phyloP scores from a whole-genome alignment of 1,140 invertebrate species.

The Helicoverpa zea region DNA sequence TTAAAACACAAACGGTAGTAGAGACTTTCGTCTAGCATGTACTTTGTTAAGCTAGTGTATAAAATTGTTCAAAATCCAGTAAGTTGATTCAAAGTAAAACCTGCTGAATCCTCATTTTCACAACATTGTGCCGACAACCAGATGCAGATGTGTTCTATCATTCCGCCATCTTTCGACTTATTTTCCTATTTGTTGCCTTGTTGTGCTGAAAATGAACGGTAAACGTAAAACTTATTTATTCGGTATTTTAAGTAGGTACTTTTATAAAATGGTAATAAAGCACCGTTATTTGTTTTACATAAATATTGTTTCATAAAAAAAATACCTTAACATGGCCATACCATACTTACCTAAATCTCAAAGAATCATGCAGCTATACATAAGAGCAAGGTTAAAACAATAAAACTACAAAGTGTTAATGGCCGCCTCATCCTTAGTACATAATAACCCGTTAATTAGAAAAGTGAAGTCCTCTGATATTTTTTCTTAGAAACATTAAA shows the following conservation, averaged over 20 bases:
- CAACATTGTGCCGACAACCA: not conserved
- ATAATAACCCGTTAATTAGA: not conserved
- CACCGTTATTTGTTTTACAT: too few species aligned
- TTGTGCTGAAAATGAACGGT: not conserved
- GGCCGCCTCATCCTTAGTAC: not conserved
- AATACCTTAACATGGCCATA: not conserved
- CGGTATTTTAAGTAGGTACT: too few species aligned
- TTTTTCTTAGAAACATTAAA: constrained; percentile 41
- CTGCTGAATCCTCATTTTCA: constrained; percentile 14
- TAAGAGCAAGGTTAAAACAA: not conserved
- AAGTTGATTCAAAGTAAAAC: too few species aligned
- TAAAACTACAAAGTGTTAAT: not conserved
- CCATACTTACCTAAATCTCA: not conserved
- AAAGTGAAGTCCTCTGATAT: not conserved
- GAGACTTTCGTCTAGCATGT: too few species aligned
- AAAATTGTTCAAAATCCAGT: too few species aligned
- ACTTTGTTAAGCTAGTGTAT: too few species aligned
- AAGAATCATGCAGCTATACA: not conserved
- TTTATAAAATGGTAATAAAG: too few species aligned
- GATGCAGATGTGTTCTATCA: constrained; percentile 27
- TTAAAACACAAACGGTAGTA: too few species aligned
- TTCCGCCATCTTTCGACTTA: constrained; percentile 5
- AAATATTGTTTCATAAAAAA: too few species aligned
- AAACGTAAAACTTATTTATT: not conserved
- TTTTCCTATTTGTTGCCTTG: not conserved